These are phyloP conservation scores for Potamilus streckersoni DNA, from an alignment of 1,140 invertebrate genomes.

Conservation along the genomic window DNA sequence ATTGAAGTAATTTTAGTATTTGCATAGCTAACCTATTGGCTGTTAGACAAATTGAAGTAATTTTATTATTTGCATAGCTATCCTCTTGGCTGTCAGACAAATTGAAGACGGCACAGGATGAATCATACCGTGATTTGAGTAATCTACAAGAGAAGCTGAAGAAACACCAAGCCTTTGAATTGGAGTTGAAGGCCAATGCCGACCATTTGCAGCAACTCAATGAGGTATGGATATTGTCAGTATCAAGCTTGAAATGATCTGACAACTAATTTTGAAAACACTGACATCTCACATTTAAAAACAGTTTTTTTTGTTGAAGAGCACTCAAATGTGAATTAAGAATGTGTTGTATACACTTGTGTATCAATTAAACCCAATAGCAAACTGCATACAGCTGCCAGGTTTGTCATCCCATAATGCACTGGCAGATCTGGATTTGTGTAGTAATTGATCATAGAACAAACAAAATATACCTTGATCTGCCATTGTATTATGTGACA, in stretches of 20 bases:
- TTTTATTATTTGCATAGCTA: constrained; percentile 41
- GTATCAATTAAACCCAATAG: too few relatives aligned
- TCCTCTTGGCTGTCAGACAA: constrained; percentile 91
- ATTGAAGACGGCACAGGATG: constrained; percentile 88
- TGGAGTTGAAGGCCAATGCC: constrained; percentile 96
- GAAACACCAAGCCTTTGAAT: constrained; percentile 97
- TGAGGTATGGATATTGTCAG: constrained; percentile 73
- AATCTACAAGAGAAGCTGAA: constrained; percentile 94
- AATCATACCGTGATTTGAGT: constrained; percentile 90
- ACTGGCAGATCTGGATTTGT: too few relatives aligned
- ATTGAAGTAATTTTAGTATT: not conserved
- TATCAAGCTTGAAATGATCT: constrained; percentile 74
- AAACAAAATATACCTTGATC: too few relatives aligned
- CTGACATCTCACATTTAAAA: too few relatives aligned
- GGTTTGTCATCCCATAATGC: too few relatives aligned
- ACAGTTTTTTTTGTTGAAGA: too few relatives aligned
- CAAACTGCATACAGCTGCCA: too few relatives aligned
- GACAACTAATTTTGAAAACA: too few relatives aligned
- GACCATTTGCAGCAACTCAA: constrained; percentile 93
- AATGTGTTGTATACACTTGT: too few relatives aligned
- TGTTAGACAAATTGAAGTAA: not conserved
- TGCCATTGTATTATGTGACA: too few relatives aligned
- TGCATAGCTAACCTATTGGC: not conserved
- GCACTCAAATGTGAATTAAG: too few relatives aligned
- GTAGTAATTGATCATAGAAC: too few relatives aligned